phyloP scores from a whole-genome alignment of 2,797 vertebrate species.

The Phalloptychus januarius region DNA sequence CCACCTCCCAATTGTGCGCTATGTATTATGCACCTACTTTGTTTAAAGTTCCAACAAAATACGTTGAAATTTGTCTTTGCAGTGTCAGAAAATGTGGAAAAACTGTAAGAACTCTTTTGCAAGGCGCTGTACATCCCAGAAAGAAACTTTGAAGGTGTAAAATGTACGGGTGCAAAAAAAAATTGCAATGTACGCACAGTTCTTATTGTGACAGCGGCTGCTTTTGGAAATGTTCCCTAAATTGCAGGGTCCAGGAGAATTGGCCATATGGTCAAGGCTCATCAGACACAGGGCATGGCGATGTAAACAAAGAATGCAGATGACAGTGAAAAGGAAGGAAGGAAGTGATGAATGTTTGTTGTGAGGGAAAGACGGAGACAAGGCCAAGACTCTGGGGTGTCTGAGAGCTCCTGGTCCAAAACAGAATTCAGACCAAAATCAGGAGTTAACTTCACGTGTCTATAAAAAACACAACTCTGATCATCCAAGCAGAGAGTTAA shows the following conservation, averaged over 20 bases:
- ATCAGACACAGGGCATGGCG: slow-evolving; percentile 69
- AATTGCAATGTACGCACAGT: slow-evolving; percentile 28
- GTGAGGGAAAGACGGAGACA: slow-evolving; percentile 51
- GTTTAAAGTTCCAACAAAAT: not conserved
- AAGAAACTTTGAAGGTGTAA: slow-evolving; percentile 11
- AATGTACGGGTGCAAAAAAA: not conserved
- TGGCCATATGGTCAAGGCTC: slow-evolving; percentile 77
- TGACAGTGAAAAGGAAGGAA: slow-evolving; percentile 49
- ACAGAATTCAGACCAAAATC: slow-evolving; percentile 22
- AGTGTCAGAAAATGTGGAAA: not conserved
- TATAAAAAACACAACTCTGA: slow-evolving; percentile 40
- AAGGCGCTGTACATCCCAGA: not conserved
- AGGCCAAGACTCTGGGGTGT: slow-evolving; percentile 52
- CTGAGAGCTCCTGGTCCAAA: slow-evolving; percentile 47
- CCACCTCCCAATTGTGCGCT: not conserved
- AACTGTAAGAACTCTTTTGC: not conserved
- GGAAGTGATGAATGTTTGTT: slow-evolving; percentile 36
- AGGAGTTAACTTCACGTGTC: slow-evolving; percentile 28
- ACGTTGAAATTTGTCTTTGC: not conserved
- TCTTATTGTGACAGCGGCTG: slow-evolving; percentile 53
- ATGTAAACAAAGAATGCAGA: slow-evolving; percentile 74
- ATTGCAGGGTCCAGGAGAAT: slow-evolving; percentile 64
- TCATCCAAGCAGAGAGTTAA: not conserved
- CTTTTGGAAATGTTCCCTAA: slow-evolving; percentile 70
- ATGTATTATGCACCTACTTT: not conserved